A percentile compares a stretch with the other conserved stretches of the same genome.
Conservation (phyloP, 2,797 vertebrate genomes). For the Myotis myotis region DNA sequence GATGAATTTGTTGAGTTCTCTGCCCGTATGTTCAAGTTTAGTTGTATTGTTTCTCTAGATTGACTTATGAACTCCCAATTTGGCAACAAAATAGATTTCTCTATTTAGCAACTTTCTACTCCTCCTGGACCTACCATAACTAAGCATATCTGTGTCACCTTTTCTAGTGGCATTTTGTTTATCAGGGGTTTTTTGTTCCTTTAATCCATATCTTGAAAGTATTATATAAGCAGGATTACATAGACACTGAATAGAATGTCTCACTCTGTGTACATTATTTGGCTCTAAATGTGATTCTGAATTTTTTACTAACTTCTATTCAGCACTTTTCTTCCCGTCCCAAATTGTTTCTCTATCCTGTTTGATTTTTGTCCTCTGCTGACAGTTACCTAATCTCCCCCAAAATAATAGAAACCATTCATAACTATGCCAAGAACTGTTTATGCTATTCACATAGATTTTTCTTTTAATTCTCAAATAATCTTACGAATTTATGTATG, state of each 20-base stretch:
- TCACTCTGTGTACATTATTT: not conserved
- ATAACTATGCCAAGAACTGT: not conserved
- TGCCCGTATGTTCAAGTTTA: not conserved
- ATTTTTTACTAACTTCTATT: constrained; percentile 10
- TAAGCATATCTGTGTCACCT: not conserved
- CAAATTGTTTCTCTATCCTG: constrained; percentile 4
- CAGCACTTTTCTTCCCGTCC: constrained; percentile 8
- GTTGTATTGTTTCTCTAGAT: constrained; percentile 16
- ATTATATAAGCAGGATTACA: constrained; percentile 15
- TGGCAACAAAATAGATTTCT: constrained; percentile 28
- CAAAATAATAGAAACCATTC: not conserved
- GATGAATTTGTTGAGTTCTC: not conserved
- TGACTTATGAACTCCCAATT: not conserved
- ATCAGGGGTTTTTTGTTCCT: not conserved
- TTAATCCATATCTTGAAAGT: not conserved
- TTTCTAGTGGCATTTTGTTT: constrained; percentile 19
- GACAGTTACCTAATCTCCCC: not conserved
- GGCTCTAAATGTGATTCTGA: not conserved
- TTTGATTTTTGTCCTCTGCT: constrained; percentile 31
- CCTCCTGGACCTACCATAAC: not conserved
- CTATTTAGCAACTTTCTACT: constrained; percentile 1
- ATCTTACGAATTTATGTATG: not conserved
- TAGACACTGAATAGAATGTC: not conserved
- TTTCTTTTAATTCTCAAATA: constrained; percentile 48
- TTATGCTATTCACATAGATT: not conserved